phyloP scores from a whole-genome alignment of 2,113 vertebrate genomes.

The Halcyon senegalensis region DNA sequence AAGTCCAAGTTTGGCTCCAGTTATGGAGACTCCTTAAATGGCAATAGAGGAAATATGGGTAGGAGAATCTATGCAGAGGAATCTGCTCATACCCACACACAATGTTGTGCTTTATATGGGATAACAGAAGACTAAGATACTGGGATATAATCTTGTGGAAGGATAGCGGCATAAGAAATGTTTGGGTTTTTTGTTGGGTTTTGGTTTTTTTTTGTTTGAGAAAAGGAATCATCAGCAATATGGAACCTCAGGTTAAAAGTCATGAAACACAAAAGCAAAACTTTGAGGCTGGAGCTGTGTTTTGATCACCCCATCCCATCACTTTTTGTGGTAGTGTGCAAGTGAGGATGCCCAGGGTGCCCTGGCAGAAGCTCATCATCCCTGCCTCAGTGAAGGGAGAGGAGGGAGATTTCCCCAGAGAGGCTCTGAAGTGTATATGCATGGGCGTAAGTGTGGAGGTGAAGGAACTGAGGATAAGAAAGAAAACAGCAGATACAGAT shows the following conservation, averaged over 20 bases:
- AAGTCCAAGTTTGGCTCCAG: background rate
- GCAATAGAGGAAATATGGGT: background rate
- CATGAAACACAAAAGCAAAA: background rate
- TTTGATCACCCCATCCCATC: rapidly evolving
- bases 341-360: background rate
- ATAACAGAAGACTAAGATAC: background rate
- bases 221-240: background rate
- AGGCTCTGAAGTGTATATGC: rapidly evolving
- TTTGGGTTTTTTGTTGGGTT: too few species aligned
- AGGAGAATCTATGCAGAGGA: background rate
- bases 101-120: background rate
- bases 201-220: background rate
- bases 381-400: background rate
- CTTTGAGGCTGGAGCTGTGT: background rate
- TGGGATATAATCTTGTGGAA: background rate
- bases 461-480: background rate
- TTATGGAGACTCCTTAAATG: background rate
- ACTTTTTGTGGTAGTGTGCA: background rate
- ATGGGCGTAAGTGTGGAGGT: rapidly evolving
- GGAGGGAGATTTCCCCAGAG: background rate
- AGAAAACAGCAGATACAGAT: background rate
- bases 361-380: background rate
- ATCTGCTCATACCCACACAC: background rate
- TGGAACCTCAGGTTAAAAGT: background rate
- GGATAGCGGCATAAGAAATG: background rate